A percentile compares a stretch with the other conserved stretches of the same genome.
phyloP scores from a whole-genome alignment of 1,140 invertebrate genomes.

The Acyrthosiphon pisum region DNA sequence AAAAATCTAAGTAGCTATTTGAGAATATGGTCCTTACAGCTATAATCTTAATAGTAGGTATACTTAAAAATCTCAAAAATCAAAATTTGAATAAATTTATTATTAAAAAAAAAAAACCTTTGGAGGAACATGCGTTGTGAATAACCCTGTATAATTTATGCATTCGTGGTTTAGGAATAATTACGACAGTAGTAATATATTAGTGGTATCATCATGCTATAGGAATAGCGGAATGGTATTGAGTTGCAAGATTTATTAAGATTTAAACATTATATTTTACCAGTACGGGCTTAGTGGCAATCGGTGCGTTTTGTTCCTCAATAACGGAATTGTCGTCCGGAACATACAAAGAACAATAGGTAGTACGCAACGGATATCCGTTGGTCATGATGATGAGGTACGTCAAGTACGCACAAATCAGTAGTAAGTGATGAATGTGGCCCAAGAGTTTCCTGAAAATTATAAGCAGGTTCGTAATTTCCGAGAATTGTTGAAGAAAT shows the following conservation, averaged over 20 bases:
- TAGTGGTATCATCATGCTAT: neutral
- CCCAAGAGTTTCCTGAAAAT: slow-evolving; percentile 1
- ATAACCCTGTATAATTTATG: too few species aligned
- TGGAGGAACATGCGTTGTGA: neutral
- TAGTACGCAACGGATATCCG: neutral
- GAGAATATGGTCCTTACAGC: neutral
- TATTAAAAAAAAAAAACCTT: neutral
- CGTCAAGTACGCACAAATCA: neutral
- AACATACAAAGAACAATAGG: too few species aligned
- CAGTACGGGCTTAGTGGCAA: neutral
- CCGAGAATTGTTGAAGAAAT: neutral
- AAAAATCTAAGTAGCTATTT: neutral
- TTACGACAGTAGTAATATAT: neutral
- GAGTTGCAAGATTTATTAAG: neutral
- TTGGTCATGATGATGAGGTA: neutral
- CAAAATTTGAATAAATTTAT: neutral
- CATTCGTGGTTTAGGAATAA: neutral
- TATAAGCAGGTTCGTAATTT: neutral
- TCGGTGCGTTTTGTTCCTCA: neutral
- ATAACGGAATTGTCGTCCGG: neutral
- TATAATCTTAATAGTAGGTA: neutral
- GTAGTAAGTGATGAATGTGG: neutral
- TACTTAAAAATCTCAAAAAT: neutral
- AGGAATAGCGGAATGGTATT: neutral
- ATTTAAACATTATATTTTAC: neutral